These are phyloP conservation scores for Psilopogon haemacephalus DNA, from an alignment of 2,113 vertebrate species.

Conservation along the genomic window DNA sequence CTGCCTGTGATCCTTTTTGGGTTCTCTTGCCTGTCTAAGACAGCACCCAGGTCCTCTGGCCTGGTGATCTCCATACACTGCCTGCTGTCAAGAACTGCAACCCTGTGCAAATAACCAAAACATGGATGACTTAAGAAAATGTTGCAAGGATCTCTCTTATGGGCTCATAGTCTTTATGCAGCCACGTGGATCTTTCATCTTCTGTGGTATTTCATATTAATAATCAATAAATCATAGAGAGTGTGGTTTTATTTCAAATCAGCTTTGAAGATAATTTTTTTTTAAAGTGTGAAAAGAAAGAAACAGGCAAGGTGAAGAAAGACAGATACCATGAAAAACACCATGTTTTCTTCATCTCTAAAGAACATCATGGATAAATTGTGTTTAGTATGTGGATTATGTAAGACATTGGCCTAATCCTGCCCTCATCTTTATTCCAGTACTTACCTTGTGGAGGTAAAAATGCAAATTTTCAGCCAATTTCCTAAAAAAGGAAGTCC, in stretches of 20 bases:
- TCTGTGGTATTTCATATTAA: not conserved
- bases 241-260: not conserved
- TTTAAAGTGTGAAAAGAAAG: not conserved
- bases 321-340: not conserved
- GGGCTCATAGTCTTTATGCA: not conserved
- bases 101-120: not conserved
- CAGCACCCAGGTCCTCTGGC: rapidly evolving
- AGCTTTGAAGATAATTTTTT: not conserved
- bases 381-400: not conserved
- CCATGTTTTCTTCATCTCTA: not conserved
- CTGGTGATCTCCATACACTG: rapidly evolving
- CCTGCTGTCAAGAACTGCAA: not conserved
- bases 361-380: not conserved
- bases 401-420: not conserved
- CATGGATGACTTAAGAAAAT: not conserved
- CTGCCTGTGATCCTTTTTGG: not conserved
- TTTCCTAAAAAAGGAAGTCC: not conserved
- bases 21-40: not conserved
- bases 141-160: not conserved
- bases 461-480: not conserved
- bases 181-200: not conserved
- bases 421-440: not conserved
- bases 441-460: not conserved
- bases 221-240: not conserved
- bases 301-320: not conserved